Base-by-base conservation (phyloP, 2,113 vertebrate species). In the Grammomys dolichurus region DNA sequence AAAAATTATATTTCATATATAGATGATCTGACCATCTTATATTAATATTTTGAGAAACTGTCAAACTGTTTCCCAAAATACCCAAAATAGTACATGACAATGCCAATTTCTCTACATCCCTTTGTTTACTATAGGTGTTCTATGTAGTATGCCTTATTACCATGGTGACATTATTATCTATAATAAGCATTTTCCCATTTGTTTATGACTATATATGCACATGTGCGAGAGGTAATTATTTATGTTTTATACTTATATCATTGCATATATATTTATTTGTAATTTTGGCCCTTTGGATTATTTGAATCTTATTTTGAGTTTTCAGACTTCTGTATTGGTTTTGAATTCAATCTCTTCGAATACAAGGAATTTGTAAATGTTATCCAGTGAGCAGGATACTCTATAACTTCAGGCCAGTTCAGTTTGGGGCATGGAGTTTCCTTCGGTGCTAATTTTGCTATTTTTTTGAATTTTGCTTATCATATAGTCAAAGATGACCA, bases 21-120 rank as follows among this genome's bases (percentile, higher is more conserved):
- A 46, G 0, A 76, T 82, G 54, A 26, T 40, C 80, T 24, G 40
- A 8, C 24, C 78, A 75, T 22, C 24, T 12, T 43, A 48, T 6
- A 7, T 96, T 72, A 48, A 56, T 65, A 94, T 84, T 93, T 87
- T 54, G 10, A 85, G 22, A 75, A 92, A 86, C 5, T 56, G 24
- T 1, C 8, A 54, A 81, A 73, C 3, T 54, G 19, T 80, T 89
- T 80, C 56, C 17, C 24, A 72, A 76, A 85, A 84, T 73, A 90
- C 31, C 5, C 51, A 4, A 9, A 26, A 1, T 36, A 72, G n/a
- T 51, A 72, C 0, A 67, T 13, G 22, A 86, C 72, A 11, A 2
- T n/a, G 14, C 43, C 14, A 28, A 11, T 84, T 90, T 89, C 51
- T 92, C 33, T 65, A 51, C 2, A 65, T 88, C 28, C 14, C 91